Conservation (phyloP, 1,140 invertebrate genomes). For the Lasioglossum albipes region DNA sequence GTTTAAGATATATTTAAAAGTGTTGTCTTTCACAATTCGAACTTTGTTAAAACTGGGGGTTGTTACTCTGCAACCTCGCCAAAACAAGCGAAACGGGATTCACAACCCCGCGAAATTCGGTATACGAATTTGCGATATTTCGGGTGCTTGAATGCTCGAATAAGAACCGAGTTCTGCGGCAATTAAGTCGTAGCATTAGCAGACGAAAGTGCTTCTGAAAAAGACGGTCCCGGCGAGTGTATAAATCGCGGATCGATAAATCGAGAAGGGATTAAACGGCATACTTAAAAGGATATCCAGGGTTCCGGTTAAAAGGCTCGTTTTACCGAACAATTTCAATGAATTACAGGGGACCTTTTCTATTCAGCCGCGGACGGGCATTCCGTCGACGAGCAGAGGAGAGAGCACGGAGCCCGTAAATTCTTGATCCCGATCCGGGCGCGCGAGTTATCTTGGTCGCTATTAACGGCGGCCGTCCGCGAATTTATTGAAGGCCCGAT, state of each 20-base stretch:
- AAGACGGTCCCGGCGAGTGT: too few relatives aligned
- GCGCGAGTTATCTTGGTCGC: not conserved
- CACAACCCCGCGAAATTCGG: too few relatives aligned
- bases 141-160: too few relatives aligned
- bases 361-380: not conserved
- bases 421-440: not conserved
- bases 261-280: not conserved
- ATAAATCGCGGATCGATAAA: not conserved
- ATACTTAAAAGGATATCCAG: not conserved
- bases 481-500: not conserved
- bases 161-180: not conserved
- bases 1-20: too few relatives aligned
- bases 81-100: too few relatives aligned
- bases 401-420: not conserved
- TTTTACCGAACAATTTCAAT: not conserved
- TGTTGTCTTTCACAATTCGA: too few relatives aligned
- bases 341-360: not conserved
- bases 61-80: too few relatives aligned
- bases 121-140: too few relatives aligned
- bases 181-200: too few relatives aligned
- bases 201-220: too few relatives aligned
- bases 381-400: not conserved
- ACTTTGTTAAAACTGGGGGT: too few relatives aligned
- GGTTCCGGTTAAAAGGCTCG: not conserved
- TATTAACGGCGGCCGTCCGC: slow-evolving; percentile 1